Evolutionary conservation across 2,113 vertebrate genomes (phyloP).

Genomic region (Tragelaphus imberbis): DNA sequence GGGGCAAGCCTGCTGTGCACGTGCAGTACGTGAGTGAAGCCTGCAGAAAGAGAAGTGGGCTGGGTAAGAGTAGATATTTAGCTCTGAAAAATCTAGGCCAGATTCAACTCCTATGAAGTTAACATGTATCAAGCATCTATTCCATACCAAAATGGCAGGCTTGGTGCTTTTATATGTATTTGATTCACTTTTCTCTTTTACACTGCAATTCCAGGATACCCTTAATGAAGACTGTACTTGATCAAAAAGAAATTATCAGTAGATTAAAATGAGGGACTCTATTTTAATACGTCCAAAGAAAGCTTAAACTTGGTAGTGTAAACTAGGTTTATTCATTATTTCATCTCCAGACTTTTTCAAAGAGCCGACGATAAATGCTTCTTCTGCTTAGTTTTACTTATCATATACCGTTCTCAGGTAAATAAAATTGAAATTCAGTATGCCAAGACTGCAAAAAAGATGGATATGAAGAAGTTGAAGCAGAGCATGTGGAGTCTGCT

Average conservation of each 20-base stretch:
- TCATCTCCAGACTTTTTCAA: background rate
- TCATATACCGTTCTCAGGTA: conserved; percentile 78
- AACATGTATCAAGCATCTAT: background rate
- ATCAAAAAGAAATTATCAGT: background rate
- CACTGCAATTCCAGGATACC: background rate
- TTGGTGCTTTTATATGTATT: background rate
- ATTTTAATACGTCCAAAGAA: background rate
- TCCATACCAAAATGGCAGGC: background rate
- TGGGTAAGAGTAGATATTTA: background rate
- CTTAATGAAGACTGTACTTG: background rate
- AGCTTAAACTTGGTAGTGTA: background rate
- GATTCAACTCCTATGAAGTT: background rate
- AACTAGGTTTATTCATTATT: background rate
- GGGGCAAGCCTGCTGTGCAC: background rate
- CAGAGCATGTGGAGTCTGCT: conserved; percentile 92
- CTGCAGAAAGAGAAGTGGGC: background rate
- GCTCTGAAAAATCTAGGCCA: background rate
- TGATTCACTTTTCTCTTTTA: background rate
- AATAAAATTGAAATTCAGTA: conserved; percentile 92
- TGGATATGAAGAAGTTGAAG: conserved; percentile 95
- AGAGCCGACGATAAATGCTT: background rate
- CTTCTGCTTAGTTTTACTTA: background rate
- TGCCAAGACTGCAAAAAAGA: conserved; percentile 91
- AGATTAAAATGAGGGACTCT: background rate
- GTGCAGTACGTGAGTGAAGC: background rate